Evolutionary conservation across 2,888 invertebrate species (phyloP), one percentile per base, ranked within the genome.

Genomic region (Norana najaformis): DNA sequence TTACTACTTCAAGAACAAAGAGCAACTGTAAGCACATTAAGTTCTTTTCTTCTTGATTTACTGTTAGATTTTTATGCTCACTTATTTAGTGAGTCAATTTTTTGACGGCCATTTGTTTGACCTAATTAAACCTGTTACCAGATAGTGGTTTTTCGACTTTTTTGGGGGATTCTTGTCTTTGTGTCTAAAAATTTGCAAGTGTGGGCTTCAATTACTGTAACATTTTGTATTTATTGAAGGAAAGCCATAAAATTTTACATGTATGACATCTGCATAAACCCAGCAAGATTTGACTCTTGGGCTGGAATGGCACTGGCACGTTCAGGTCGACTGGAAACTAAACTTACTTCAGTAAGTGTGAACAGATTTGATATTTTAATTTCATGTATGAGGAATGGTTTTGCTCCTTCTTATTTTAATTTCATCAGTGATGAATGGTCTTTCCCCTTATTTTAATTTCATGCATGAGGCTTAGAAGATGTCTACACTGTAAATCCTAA

Each of bases 1-100:
- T 95, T 97, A 97, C 95, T 97, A 98, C 95, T 98, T 98, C 93
- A 98, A 98, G 95, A 97, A 96, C 93, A 96, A 97, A 93, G 97
- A 98, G 92, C 96, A 94, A 92, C 93, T 94, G 94, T 95, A 93
- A 93, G 94, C 93, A 69, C 23, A 23, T 82, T 8, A 83, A 30
- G n/a, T 39, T 34, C 36, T 88, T 69, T 89, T 37, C 82, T 34
- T 89, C 30, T 23, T 83, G 5, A n/a, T n/a, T 8, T 3, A 8
- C n/a, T 69, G 8, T 69, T 8, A 30, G 30, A n/a, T 69, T 53
- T 53, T 23, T 69, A 8, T 69, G 1, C 69, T 11, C n/a, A 11
- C 11, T 69, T 69, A 69, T 69, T 30, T 3, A 53, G 11, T 11
- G n/a, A 11, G 30, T n/a, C 6, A 69, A n/a, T 69, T 69, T 11